Evolutionary conservation across 2,113 vertebrate species (phyloP).

Genomic region (Malurus melanocephalus): DNA sequence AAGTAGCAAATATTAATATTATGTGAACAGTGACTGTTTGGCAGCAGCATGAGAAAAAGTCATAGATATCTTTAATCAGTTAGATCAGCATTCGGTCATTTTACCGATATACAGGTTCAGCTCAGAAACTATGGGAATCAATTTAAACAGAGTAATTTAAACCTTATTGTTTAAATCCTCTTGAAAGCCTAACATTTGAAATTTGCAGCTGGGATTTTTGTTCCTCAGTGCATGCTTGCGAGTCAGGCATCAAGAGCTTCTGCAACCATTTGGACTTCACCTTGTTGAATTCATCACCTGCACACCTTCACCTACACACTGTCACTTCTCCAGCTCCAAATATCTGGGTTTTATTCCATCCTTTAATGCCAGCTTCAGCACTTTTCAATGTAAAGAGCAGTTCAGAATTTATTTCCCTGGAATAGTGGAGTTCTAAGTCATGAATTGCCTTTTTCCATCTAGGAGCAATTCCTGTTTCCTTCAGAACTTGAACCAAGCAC

Average conservation of each 20-base stretch:
- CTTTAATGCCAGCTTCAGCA: not conserved
- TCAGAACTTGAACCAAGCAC: not conserved
- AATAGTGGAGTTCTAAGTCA: not conserved
- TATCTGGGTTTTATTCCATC: not conserved
- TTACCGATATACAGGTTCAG: not conserved
- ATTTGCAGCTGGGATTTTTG: not conserved
- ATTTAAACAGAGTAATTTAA: not conserved
- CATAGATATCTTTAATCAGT: not conserved
- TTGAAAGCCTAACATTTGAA: not conserved
- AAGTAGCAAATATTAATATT: not conserved
- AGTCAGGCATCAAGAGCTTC: not conserved
- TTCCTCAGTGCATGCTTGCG: not conserved
- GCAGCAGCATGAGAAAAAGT: not conserved
- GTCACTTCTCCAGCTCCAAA: not conserved
- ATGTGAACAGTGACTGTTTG: not conserved
- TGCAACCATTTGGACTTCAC: not conserved
- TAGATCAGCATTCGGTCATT: not conserved
- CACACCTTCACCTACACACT: not conserved
- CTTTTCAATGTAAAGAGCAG: not conserved
- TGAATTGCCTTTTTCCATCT: not conserved
- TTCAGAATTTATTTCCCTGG: not conserved
- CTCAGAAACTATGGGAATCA: not conserved
- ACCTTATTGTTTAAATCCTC: not conserved
- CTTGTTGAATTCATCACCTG: not conserved
- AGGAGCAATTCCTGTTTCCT: not conserved